These are phyloP conservation scores for Danionella dracula DNA, from an alignment of 2,797 vertebrate genomes.

Conservation along the genomic window DNA sequence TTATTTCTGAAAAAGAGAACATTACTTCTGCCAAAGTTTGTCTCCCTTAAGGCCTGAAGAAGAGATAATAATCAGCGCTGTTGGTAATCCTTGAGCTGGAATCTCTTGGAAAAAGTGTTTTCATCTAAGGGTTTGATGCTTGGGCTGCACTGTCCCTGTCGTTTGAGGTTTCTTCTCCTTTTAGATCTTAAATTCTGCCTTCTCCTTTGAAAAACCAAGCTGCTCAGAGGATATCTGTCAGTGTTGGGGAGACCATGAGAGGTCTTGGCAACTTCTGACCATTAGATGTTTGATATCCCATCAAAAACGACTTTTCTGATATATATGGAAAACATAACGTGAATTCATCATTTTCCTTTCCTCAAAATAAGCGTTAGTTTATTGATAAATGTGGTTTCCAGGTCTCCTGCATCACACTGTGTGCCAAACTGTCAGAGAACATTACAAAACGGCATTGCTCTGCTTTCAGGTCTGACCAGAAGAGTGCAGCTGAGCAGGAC, in stretches of 20 bases:
- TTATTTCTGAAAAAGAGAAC: not conserved
- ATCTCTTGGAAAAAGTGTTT: slow-evolving; percentile 63
- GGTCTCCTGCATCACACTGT: slow-evolving; percentile 47
- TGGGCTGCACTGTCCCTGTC: slow-evolving; percentile 45
- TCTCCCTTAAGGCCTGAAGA: slow-evolving; percentile 45
- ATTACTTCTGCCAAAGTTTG: not conserved
- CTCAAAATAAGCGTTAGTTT: slow-evolving; percentile 62
- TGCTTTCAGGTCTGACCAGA: slow-evolving; percentile 40
- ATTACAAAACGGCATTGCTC: slow-evolving; percentile 52
- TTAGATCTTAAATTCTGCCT: slow-evolving; percentile 40
- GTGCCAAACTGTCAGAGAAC: slow-evolving; percentile 52
- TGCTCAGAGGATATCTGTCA: slow-evolving; percentile 45
- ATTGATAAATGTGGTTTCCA: slow-evolving; percentile 57
- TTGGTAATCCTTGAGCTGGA: slow-evolving; percentile 62
- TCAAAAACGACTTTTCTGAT: slow-evolving; percentile 19
- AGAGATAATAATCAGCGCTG: slow-evolving; percentile 64
- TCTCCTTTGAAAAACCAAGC: slow-evolving; percentile 3
- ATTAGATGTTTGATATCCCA: slow-evolving; percentile 56
- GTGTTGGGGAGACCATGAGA: slow-evolving; percentile 39
- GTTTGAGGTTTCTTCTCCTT: slow-evolving; percentile 15
- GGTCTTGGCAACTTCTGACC: slow-evolving; percentile 33
- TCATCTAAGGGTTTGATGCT: slow-evolving; percentile 62
- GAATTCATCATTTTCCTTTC: slow-evolving; percentile 49
- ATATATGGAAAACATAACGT: no score
- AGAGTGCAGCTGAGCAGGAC: slow-evolving; percentile 31